These are phyloP conservation scores for Montipora capitata DNA, from an alignment of 92 coral and sea anemone genomes.

Conservation along the genomic window DNA sequence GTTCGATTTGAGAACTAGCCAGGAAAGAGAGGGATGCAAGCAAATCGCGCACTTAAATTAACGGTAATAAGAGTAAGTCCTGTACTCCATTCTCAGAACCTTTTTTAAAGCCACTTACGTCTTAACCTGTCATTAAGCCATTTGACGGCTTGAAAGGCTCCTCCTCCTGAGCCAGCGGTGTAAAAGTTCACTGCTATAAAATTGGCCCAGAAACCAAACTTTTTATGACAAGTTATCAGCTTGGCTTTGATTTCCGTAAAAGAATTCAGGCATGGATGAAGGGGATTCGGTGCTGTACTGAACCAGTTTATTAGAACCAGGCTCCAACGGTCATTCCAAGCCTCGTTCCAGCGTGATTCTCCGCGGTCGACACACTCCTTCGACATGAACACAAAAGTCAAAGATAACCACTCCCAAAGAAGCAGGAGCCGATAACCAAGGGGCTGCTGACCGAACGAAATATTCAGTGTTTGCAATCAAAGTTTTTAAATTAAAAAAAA, in stretches of 20 bases:
- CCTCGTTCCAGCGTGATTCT: constrained; percentile 78
- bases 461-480: no score
- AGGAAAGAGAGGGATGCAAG: no score
- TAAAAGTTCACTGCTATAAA: constrained; percentile 95
- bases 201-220: constrained; percentile 95
- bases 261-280: constrained; percentile 94
- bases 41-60: no score
- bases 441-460: no score
- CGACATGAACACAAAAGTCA: not conserved
- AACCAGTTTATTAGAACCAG: constrained; percentile 95
- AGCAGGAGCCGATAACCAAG: not conserved
- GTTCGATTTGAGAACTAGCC: no score
- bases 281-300: constrained; percentile 83
- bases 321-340: constrained; percentile 63
- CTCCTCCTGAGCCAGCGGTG: constrained; percentile 86
- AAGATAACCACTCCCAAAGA: not conserved
- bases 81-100: not conserved
- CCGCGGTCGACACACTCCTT: constrained; percentile 92
- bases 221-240: constrained; percentile 79
- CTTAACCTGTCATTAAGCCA: constrained; percentile 88
- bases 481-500: no score
- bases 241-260: constrained; percentile 72
- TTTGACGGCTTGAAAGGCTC: constrained; percentile 91
- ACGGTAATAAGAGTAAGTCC: no score
- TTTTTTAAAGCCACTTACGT: constrained; percentile 27